Evolutionary conservation across 2,888 invertebrate species (phyloP), one percentile per base, ranked within the genome.

Genomic region (Epirrita christyi): DNA sequence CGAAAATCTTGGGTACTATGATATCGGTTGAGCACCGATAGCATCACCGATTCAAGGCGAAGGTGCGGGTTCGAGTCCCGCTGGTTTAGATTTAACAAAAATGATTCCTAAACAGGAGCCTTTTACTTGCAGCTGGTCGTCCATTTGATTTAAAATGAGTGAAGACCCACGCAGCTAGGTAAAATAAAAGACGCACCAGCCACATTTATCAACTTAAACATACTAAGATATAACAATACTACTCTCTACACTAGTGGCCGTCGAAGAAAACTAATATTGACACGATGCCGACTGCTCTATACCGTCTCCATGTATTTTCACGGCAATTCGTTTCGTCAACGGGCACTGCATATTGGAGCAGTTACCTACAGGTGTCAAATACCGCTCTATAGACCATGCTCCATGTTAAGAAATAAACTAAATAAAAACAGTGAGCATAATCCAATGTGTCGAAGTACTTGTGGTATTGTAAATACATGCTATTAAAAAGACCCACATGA

Each of bases 401-500:
- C 75, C 68, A 67, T 69, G 71, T 70, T 70, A 67, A 61, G 53
- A 67, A 60, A 64, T 57, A 54, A 66, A 67, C 55, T 41, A 56
- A 63, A 67, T 58, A 64, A 67, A 64, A 76, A 74, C 75, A 76
- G 64, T 75, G 83, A 86, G 80, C 85, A 81, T 72, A 75, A 74
- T 76, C 79, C 69, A 72, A 66, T 61, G 71, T 43, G 69, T 64
- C 72, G 70, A 72, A 61, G 70, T 66, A 73, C 72, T 67, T 56
- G 70, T 73, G 69, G 71, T 68, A 68, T 51, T 72, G 74, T 72
- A 61, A 57, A 68, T 67, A 76, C 86, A 91, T 91, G 91, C 91
- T 83, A 91, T 91, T 90, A 90, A 90, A 90, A 90, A 91, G 90
- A 90, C 91, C 91, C 91, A 91, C 91, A 91, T 90, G 91, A 88